Percentiles rank a stretch among this genome's conserved stretches.
phyloP scores from a whole-genome alignment of 2,888 invertebrate species.

The Heliconius sara region DNA sequence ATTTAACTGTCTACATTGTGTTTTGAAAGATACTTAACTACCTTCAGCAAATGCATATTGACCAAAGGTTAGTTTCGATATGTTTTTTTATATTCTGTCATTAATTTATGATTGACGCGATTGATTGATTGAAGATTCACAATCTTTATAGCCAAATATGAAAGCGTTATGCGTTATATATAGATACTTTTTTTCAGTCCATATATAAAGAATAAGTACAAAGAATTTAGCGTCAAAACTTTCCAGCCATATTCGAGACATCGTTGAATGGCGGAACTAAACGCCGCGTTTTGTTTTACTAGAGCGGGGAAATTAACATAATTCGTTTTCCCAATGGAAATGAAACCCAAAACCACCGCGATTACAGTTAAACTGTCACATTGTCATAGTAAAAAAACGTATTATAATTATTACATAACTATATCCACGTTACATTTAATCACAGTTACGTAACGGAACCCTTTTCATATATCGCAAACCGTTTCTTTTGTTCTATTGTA shows the following conservation, averaged over 20 bases:
- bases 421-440: slow-evolving; percentile 2
- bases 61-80: not conserved
- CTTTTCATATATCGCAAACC: slow-evolving; percentile 18
- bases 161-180: not conserved
- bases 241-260: not conserved
- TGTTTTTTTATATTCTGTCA: not conserved
- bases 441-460: slow-evolving; percentile 13
- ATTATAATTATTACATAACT: slow-evolving; percentile 1
- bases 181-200: too few species aligned
- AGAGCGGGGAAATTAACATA: not conserved
- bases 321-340: not conserved
- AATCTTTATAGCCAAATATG: not conserved
- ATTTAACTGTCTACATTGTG: not conserved
- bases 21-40: not conserved
- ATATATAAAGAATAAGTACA: too few species aligned
- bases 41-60: not conserved
- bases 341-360: not conserved
- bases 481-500: slow-evolving; percentile 30
- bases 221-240: too few species aligned
- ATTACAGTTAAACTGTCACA: not conserved
- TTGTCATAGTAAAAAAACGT: not conserved
- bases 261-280: not conserved
- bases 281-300: not conserved
- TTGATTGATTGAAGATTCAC: too few species aligned
- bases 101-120: not conserved